These are phyloP conservation scores for Volucella zonaria DNA, from an alignment of 2,888 invertebrate genomes.

Conservation along the genomic window DNA sequence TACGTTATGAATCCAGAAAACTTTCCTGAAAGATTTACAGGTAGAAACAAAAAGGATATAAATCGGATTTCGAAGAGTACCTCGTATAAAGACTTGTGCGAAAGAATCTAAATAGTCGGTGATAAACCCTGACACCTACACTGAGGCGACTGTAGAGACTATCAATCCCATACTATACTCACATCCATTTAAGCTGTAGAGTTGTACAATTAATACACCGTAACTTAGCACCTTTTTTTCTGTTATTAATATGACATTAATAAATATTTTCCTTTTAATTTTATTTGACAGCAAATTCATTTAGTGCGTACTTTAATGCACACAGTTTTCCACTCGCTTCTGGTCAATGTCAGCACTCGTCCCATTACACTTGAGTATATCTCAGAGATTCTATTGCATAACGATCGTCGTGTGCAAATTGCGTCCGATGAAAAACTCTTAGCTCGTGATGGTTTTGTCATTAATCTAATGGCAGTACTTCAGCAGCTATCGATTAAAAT, in stretches of 20 bases:
- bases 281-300: conserved; percentile 88
- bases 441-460: conserved; percentile 97
- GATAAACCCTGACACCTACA: no score
- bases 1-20: no score
- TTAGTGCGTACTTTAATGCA: conserved; percentile 90
- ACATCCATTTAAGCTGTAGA: no score
- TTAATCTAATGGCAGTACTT: conserved; percentile 95
- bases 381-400: conserved; percentile 89
- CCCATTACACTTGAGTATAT: conserved; percentile 91
- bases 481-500: conserved; percentile 95
- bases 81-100: no score
- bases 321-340: conserved; percentile 91
- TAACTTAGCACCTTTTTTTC: no score
- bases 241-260: not conserved
- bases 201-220: no score
- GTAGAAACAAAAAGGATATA: no score
- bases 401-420: conserved; percentile 94
- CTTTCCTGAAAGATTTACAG: no score
- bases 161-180: no score
- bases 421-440: conserved; percentile 93
- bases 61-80: no score
- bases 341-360: conserved; percentile 91
- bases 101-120: no score
- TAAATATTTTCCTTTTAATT: not conserved
- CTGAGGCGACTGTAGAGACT: no score